phyloP scores from a whole-genome alignment of 1,140 invertebrate genomes.

The Meloidogyne floridensis region DNA sequence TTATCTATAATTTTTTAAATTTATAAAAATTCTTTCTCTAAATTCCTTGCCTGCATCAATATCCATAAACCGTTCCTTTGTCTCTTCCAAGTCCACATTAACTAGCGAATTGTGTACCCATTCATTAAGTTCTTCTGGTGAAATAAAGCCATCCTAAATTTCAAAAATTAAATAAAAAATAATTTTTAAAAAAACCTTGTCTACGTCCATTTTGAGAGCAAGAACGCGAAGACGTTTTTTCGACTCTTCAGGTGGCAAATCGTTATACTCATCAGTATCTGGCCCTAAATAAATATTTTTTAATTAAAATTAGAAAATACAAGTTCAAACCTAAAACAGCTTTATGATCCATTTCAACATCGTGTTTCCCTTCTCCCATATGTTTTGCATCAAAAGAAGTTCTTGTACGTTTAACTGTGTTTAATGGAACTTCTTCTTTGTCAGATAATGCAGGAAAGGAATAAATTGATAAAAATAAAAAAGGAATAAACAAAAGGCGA shows the following conservation, averaged over 20 bases:
- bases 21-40: neutral
- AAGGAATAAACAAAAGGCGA: neutral
- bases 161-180: neutral
- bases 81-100: conserved; percentile 83
- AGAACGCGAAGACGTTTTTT: conserved; percentile 78
- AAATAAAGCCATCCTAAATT: conserved; percentile 15
- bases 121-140: conserved; percentile 78
- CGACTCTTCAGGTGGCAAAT: conserved; percentile 82
- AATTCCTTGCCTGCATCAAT: conserved; percentile 72
- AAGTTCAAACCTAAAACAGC: conserved; percentile 45
- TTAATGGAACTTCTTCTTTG: conserved; percentile 17
- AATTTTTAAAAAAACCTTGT: conserved; percentile 71
- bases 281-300: conserved; percentile 72
- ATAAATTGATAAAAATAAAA: conserved; percentile 10
- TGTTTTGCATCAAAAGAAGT: conserved; percentile 25
- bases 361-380: conserved; percentile 26
- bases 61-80: conserved; percentile 81
- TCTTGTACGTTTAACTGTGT: conserved; percentile 9
- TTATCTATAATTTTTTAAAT: conserved; percentile 69
- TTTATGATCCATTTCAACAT: conserved; percentile 47
- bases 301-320: neutral
- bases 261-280: conserved; percentile 87
- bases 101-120: conserved; percentile 83
- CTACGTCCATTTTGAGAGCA: conserved; percentile 84
- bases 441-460: conserved; percentile 2